These are phyloP conservation scores for Pavo muticus DNA, from an alignment of 2,113 vertebrate species.

Conservation along the genomic window DNA sequence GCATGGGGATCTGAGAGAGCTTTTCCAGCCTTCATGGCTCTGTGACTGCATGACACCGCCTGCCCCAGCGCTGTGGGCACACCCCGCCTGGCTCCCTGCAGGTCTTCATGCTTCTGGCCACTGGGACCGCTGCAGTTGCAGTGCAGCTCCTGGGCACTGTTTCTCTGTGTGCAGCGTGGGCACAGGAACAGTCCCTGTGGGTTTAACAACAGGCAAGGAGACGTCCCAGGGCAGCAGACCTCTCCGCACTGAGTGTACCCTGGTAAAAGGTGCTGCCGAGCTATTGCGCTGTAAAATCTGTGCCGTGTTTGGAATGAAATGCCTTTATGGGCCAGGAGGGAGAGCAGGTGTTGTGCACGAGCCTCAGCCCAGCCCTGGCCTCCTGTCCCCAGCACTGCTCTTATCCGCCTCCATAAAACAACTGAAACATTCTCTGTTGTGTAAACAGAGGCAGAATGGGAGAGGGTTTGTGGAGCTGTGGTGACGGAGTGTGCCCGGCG, in stretches of 20 bases:
- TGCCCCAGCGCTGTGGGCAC: not conserved
- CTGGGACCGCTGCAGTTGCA: slow-evolving; percentile 39
- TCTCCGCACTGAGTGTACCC: not conserved
- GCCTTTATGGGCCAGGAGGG: not conserved
- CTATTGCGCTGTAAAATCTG: slow-evolving; percentile 13
- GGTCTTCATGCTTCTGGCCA: not conserved
- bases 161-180: not conserved
- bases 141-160: slow-evolving; percentile 19
- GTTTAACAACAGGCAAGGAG: not conserved
- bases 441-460: slow-evolving; percentile 15
- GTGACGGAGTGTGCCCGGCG: not conserved
- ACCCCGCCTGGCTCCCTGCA: fast-evolving
- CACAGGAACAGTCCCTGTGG: not conserved
- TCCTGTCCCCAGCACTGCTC: not conserved
- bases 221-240: not conserved
- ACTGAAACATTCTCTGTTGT: slow-evolving; percentile 51
- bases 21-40: no score
- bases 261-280: slow-evolving; percentile 16
- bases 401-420: slow-evolving; percentile 53
- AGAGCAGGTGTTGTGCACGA: slow-evolving; percentile 28
- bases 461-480: not conserved
- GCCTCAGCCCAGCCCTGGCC: not conserved
- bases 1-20: no score
- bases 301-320: not conserved
- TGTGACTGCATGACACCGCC: no score